phyloP scores from a whole-genome alignment of 2,113 vertebrate species.

The Cyanoramphus novaezelandiae region DNA sequence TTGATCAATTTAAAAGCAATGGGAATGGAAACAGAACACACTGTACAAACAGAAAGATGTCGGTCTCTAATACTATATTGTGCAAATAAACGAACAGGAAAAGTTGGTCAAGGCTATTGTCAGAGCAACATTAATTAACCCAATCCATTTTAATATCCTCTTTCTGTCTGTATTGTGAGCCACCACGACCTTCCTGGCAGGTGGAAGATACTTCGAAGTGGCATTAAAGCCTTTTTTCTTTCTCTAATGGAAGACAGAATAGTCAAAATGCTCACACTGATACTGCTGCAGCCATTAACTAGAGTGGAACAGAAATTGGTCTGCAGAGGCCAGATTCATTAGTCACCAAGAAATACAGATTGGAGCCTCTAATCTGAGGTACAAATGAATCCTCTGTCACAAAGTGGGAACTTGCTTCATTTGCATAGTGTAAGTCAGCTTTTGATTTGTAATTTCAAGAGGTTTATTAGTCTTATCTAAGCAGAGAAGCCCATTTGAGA shows the following conservation, averaged over 20 bases:
- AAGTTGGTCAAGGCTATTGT: constrained; percentile 71
- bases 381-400: constrained; percentile 80
- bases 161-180: constrained; percentile 74
- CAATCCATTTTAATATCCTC: constrained; percentile 86
- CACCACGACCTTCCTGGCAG: constrained; percentile 78
- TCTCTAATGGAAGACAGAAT: constrained; percentile 77
- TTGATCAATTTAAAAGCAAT: constrained; percentile 60
- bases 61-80: constrained; percentile 23
- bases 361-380: constrained; percentile 78
- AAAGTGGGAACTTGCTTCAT: constrained; percentile 71
- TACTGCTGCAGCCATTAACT: constrained; percentile 71
- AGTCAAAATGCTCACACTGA: constrained; percentile 73
- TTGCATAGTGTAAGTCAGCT: constrained; percentile 76
- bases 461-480: constrained; percentile 77
- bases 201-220: constrained; percentile 79
- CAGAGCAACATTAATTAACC: constrained; percentile 84
- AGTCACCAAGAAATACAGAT: constrained; percentile 77
- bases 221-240: constrained; percentile 63
- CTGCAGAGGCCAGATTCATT: constrained; percentile 81
- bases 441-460: constrained; percentile 75
- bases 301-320: constrained; percentile 76
- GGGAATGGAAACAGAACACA: constrained; percentile 42
- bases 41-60: constrained; percentile 59
- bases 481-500: constrained; percentile 67
- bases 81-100: constrained; percentile 55